Conservation (phyloP, 2,113 vertebrate genomes). For the Hyaena hyaena region DNA sequence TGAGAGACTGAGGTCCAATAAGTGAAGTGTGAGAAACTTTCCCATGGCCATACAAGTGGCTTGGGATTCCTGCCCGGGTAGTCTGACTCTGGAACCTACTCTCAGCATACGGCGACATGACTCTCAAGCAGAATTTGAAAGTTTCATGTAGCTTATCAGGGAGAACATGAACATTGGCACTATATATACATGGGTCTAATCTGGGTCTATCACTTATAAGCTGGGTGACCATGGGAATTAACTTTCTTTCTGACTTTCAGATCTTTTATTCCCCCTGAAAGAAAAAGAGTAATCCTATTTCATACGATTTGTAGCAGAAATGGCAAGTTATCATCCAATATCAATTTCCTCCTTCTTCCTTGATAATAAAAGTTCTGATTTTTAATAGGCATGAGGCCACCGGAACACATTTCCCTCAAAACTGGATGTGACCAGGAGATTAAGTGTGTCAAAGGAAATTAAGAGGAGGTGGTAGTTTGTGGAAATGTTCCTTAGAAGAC, state of each 20-base stretch:
- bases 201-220: background rate
- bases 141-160: background rate
- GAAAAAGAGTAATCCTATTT: background rate
- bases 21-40: background rate
- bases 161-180: background rate
- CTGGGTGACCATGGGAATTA: background rate
- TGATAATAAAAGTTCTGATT: background rate
- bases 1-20: background rate
- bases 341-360: background rate
- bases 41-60: fast-evolving
- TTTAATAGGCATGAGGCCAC: background rate
- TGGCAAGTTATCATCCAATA: background rate
- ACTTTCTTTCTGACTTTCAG: background rate
- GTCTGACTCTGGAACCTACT: background rate
- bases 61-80: too few species aligned
- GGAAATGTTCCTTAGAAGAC: background rate
- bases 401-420: background rate
- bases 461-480: background rate
- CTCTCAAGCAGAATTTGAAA: background rate
- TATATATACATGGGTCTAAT: fast-evolving
- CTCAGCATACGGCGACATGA: fast-evolving
- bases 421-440: background rate
- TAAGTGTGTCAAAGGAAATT: background rate
- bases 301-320: background rate
- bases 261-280: background rate